These are phyloP conservation scores for Tetragonula clypearis DNA, from an alignment of 1,140 invertebrate species.

Conservation along the genomic window DNA sequence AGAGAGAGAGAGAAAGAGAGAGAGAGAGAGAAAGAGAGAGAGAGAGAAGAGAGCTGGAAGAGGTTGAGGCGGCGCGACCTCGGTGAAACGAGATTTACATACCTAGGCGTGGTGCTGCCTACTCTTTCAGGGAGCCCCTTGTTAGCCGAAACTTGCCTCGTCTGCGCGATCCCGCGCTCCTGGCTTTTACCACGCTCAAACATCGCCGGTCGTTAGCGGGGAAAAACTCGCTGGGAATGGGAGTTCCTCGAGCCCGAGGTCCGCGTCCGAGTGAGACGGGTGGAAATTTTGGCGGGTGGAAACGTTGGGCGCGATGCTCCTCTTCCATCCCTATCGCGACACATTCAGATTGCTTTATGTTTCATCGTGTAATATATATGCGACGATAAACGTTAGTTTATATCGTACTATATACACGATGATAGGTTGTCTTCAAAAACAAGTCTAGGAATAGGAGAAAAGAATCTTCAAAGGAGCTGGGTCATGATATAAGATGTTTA, in stretches of 20 bases:
- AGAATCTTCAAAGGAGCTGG: not conserved
- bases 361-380: no score
- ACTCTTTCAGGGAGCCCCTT: conserved; percentile 72
- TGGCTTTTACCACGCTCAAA: conserved; percentile 71
- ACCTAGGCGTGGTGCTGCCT: conserved; percentile 68
- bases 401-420: no score
- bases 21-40: conserved; percentile 32
- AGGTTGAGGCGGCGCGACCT: conserved; percentile 56
- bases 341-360: no score
- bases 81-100: conserved; percentile 77
- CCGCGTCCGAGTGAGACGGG: conserved; percentile 22
- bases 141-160: conserved; percentile 77
- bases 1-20: no score
- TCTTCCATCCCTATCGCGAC: no score
- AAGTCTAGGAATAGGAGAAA: no score
- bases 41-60: not conserved
- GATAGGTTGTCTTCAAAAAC: no score
- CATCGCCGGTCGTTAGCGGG: conserved; percentile 71
- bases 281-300: conserved; percentile 21
- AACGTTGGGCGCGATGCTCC: not conserved
- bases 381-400: no score
- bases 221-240: conserved; percentile 60
- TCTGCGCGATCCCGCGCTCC: conserved; percentile 68
- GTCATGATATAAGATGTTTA: not conserved
- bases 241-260: conserved; percentile 46